Base-by-base conservation (phyloP, 2,888 invertebrate genomes). In the Drepanosiphum platanoidis region DNA sequence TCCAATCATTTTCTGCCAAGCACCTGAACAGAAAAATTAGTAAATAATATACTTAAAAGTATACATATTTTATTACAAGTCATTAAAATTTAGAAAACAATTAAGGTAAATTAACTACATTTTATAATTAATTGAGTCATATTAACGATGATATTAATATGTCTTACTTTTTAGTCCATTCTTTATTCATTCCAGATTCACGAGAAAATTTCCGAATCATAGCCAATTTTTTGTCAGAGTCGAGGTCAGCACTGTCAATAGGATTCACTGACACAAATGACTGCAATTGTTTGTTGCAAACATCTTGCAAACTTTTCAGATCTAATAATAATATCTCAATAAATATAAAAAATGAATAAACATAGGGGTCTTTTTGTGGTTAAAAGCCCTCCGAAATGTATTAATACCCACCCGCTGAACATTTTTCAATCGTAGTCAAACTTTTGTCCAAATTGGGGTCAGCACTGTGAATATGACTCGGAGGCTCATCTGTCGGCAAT, bases 121-220 rank as follows among this genome's bases (percentile, higher is more conserved):
- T 39, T 52, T 9, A 52, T 18, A 3, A 52, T 52, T 52, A 3
- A 9, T 52, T 52, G 15, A 13, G 46, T 61, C n/a, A n/a, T n/a
- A n/a, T n/a, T 13, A 52, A 52, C 15, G 15, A 52, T 52, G 3
- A 52, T 52, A 18, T 3, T 52, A 11, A 3, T 52, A 61, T 11
- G 1, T 27, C 72, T 39, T 27, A 72, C 72, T 42, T 72, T 72
- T 72, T 27, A 27, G 72, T 9, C 72, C 72, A 72, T 18, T 42
- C 42, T 3, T 2, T 27, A 72, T 72, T 42, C 72, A 72, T 72
- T 36, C 72, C 72, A 72, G 42, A 42, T 39, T 72, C 42, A 72
- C n/a, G n/a, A 3, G 72, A 36, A 72, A 72, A 72, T 13, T n/a
- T 2, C n/a, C 36, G 39, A 11, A 72, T 42, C 42, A 72, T 72